Conservation (phyloP, 2,888 invertebrate species). For the Dexiosoma caninum region DNA sequence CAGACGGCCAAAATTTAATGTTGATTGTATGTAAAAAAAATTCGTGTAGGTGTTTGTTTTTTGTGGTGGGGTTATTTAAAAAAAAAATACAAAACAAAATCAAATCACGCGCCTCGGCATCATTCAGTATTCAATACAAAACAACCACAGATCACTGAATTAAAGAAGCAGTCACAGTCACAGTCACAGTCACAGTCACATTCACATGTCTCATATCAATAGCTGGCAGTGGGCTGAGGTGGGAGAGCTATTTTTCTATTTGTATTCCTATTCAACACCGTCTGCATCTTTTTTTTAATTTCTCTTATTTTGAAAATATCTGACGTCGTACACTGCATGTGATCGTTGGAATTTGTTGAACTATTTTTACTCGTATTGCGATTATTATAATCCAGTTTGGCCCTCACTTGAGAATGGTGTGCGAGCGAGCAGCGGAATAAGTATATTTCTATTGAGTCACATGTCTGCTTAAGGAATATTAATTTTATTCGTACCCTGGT, state of each 20-base stretch:
- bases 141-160: not conserved
- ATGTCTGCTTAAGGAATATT: not conserved
- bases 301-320: too few species aligned
- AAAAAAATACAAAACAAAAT: slow-evolving; percentile 49
- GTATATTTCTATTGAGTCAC: not conserved
- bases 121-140: slow-evolving; percentile 28
- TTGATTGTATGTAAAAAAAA: not conserved
- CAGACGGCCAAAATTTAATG: not conserved
- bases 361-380: slow-evolving; percentile 10
- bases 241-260: slow-evolving; percentile 25
- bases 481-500: not conserved
- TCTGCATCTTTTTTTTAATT: slow-evolving; percentile 3
- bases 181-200: slow-evolving; percentile 30
- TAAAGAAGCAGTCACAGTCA: not conserved
- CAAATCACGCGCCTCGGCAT: slow-evolving; percentile 60
- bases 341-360: slow-evolving; percentile 56
- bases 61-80: slow-evolving; percentile 12
- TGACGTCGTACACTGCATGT: slow-evolving; percentile 60
- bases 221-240: slow-evolving; percentile 47
- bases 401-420: slow-evolving; percentile 13
- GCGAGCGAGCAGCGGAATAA: not conserved
- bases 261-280: not conserved
- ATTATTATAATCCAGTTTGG: slow-evolving; percentile 21
- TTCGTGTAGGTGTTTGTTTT: slow-evolving; percentile 48
- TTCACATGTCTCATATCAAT: slow-evolving; percentile 57